Conservation (phyloP, 2,113 vertebrate genomes). For the Neoarius graeffei region DNA sequence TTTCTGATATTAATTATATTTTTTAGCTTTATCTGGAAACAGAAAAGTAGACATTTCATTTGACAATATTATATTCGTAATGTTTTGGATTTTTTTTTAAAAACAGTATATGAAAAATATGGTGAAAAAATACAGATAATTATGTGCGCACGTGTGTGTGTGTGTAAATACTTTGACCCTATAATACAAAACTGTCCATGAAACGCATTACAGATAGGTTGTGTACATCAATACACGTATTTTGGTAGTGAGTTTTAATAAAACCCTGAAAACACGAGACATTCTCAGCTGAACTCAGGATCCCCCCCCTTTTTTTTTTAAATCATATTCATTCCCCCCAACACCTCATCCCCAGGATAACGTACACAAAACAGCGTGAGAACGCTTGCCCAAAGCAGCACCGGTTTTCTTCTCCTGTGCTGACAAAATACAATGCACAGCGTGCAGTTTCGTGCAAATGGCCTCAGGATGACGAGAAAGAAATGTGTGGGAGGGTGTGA, state of each 20-base stretch:
- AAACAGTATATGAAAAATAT: too few relatives aligned
- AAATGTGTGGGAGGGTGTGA: constrained; percentile 18
- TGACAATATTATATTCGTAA: too few relatives aligned
- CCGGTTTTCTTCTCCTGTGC: neutral
- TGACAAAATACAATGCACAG: constrained; percentile 3
- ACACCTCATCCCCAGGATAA: neutral
- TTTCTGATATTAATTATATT: neutral
- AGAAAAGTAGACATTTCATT: too few relatives aligned
- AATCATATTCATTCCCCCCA: neutral
- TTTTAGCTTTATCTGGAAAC: neutral
- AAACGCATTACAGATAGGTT: neutral
- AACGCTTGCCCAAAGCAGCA: neutral
- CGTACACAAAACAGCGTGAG: neutral
- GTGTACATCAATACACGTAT: neutral
- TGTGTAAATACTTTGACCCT: too few relatives aligned
- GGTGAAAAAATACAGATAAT: too few relatives aligned
- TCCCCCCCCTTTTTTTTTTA: neutral
- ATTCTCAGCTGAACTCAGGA: neutral
- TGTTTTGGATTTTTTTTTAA: neutral
- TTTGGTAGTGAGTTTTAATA: neutral
- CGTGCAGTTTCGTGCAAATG: neutral
- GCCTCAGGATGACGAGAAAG: neutral
- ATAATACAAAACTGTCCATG: neutral
- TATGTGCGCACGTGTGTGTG: too few relatives aligned
- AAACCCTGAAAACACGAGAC: neutral